These are phyloP conservation scores for Leucozona laternaria DNA, from an alignment of 2,888 invertebrate genomes.

Conservation along the genomic window DNA sequence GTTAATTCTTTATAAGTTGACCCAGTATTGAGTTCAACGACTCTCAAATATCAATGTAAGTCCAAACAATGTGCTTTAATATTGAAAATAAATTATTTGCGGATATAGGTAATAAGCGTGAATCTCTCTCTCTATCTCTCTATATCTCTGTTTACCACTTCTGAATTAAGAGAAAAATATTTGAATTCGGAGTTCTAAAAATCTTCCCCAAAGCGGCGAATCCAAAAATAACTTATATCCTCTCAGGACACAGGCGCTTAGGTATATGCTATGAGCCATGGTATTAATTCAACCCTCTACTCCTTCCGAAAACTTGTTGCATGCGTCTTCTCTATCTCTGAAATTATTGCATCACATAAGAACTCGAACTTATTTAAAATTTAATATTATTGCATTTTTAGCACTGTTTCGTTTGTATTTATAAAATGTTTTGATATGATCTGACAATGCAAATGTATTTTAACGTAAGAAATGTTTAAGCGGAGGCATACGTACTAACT, in stretches of 20 bases:
- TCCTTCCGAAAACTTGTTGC: conserved; percentile 58
- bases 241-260: conserved; percentile 35
- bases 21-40: conserved; percentile 66
- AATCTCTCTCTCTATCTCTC: not conserved
- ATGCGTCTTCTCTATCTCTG: not conserved
- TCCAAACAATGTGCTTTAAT: conserved; percentile 21
- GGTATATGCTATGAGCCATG: too few relatives aligned
- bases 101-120: not conserved
- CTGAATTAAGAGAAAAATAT: not conserved
- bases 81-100: not conserved
- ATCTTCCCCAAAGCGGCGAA: conserved; percentile 42
- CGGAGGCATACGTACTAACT: too few relatives aligned
- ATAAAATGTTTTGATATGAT: too few relatives aligned
- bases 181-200: conserved; percentile 35
- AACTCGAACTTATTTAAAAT: conserved; percentile 4
- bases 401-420: too few relatives aligned
- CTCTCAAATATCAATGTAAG: conserved; percentile 32
- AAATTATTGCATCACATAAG: not conserved
- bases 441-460: too few relatives aligned
- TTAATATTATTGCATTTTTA: too few relatives aligned
- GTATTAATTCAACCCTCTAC: conserved; percentile 4
- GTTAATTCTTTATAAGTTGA: conserved; percentile 58
- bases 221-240: not conserved
- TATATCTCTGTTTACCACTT: not conserved
- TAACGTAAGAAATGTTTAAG: too few relatives aligned